Percentiles rank a stretch among this genome's conserved stretches.
Conservation (phyloP, 92 coral and sea anemone genomes). For the Epizoanthus illoricatus region DNA sequence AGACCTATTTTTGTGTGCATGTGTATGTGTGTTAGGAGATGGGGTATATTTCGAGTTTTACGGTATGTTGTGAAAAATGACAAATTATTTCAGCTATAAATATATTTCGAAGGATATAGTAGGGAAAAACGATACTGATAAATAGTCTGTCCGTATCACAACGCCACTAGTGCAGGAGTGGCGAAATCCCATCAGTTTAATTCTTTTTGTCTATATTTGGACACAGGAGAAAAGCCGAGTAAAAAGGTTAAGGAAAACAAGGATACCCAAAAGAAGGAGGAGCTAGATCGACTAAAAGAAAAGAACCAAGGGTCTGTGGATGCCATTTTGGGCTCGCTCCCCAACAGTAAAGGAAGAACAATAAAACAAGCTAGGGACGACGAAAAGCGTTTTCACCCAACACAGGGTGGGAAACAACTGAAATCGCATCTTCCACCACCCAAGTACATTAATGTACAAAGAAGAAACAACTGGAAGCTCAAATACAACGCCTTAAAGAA, state of each 20-base stretch:
- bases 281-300: background rate
- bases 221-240: too few relatives aligned
- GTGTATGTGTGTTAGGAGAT: too few relatives aligned
- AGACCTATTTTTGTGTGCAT: too few relatives aligned
- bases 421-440: background rate
- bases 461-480: background rate
- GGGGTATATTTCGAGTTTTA: too few relatives aligned
- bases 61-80: too few relatives aligned
- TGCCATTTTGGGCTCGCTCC: slow-evolving; percentile 13
- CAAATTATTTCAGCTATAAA: too few relatives aligned
- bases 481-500: slow-evolving; percentile 3
- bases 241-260: background rate
- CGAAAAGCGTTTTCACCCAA: slow-evolving; percentile 3
- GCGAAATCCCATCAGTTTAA: too few relatives aligned
- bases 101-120: too few relatives aligned
- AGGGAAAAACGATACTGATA: too few relatives aligned
- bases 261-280: slow-evolving; percentile 1
- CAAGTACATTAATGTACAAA: background rate
- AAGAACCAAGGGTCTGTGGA: background rate
- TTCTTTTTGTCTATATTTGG: too few relatives aligned
- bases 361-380: slow-evolving; percentile 11
- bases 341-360: background rate
- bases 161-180: background rate
- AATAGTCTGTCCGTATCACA: too few relatives aligned
- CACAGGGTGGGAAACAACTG: slow-evolving; percentile 7